A percentile compares a stretch with the other conserved stretches of the same genome.
Evolutionary conservation across 2,888 invertebrate genomes (phyloP).

Genomic region (Mesochorus sp.): DNA sequence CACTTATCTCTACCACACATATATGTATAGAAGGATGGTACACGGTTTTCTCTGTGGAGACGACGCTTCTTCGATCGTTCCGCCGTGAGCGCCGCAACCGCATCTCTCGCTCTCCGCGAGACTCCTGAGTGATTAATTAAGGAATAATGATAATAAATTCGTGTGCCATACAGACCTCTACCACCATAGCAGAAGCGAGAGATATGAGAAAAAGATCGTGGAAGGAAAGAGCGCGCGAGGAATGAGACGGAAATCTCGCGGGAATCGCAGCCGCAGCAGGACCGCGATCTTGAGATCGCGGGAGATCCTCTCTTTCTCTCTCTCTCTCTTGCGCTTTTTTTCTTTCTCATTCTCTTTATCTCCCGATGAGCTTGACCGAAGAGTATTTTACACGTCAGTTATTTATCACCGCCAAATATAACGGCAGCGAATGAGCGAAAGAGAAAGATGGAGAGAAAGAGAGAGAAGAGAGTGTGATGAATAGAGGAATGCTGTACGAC

Average conservation of each 20-base stretch:
- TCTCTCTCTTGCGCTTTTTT: slow-evolving; percentile 50
- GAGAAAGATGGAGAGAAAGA: neutral
- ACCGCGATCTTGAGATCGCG: slow-evolving; percentile 36
- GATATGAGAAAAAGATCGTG: slow-evolving; percentile 59
- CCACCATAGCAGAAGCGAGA: slow-evolving; percentile 42
- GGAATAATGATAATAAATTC: slow-evolving; percentile 62
- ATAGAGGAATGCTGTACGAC: slow-evolving; percentile 57
- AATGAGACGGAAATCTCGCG: slow-evolving; percentile 49
- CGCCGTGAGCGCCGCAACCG: slow-evolving; percentile 6
- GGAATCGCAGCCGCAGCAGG: slow-evolving; percentile 27
- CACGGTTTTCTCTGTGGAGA: slow-evolving; percentile 25
- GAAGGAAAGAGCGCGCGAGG: slow-evolving; percentile 43
- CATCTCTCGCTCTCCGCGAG: slow-evolving; percentile 34
- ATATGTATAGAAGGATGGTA: slow-evolving; percentile 19
- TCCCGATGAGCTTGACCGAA: slow-evolving; percentile 57
- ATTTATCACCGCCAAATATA: slow-evolving; percentile 62
- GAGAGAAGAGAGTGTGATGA: slow-evolving; percentile 35
- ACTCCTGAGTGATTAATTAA: slow-evolving; percentile 61
- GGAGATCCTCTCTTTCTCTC: slow-evolving; percentile 22
- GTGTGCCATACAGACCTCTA: slow-evolving; percentile 50
- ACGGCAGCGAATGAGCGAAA: slow-evolving; percentile 41
- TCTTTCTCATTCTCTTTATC: slow-evolving; percentile 26
- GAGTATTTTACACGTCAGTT: slow-evolving; percentile 60
- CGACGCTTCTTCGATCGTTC: slow-evolving; percentile 42
- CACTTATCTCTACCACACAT: neutral